phyloP scores from a whole-genome alignment of 1,140 invertebrate genomes.

The Alviniconcha marisindica region DNA sequence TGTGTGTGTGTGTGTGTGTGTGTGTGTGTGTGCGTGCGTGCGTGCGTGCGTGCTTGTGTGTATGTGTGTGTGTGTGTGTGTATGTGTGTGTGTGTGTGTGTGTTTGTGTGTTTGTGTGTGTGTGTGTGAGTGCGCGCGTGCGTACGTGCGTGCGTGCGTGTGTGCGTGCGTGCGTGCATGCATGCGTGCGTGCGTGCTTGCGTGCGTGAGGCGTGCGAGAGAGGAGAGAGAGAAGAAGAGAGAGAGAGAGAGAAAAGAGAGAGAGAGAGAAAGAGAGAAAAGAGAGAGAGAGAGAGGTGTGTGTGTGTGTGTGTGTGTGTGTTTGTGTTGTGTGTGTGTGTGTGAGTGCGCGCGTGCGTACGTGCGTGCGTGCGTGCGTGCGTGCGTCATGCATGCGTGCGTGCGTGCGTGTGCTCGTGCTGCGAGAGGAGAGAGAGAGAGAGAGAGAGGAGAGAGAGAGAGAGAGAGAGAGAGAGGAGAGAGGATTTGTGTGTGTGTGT shows the following conservation, averaged over 20 bases:
- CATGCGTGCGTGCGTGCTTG: neutral
- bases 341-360: no score
- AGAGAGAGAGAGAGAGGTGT: neutral
- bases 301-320: neutral
- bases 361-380: no score
- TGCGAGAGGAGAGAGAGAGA: neutral
- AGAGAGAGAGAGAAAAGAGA: neutral
- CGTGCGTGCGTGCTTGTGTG: neutral
- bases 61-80: neutral
- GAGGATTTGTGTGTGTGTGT: neutral
- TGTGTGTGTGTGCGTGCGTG: neutral
- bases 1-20: constrained; percentile 13
- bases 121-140: neutral
- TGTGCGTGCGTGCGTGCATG: neutral
- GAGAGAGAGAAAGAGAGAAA: neutral
- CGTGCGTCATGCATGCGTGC: no score
- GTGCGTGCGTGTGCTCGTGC: no score
- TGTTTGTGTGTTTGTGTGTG: neutral
- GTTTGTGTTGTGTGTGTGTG: no score
- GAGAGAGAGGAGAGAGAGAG: no score
- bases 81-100: neutral
- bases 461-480: no score
- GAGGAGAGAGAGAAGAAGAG: neutral
- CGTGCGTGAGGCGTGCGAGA: constrained; percentile 3
- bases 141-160: neutral